Conservation (phyloP, 2,888 invertebrate species). For the Thymelicus lineola region DNA sequence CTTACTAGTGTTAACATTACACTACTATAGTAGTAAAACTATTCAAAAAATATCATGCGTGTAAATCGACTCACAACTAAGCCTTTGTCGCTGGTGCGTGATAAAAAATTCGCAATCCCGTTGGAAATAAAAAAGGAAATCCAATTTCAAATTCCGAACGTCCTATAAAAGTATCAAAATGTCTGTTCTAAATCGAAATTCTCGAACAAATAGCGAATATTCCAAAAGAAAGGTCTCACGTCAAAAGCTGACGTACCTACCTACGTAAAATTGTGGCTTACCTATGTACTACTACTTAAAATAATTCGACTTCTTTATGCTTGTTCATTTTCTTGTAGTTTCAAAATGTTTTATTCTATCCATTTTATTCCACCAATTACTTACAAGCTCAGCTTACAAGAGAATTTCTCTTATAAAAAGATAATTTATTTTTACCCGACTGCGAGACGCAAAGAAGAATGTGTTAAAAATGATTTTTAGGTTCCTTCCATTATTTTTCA, state of each 20-base stretch:
- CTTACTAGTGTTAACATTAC: too few species aligned
- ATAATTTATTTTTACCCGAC: too few species aligned
- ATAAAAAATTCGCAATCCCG: not conserved
- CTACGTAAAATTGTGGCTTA: too few species aligned
- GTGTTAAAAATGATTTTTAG: too few species aligned
- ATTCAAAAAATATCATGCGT: too few species aligned
- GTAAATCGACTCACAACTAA: too few species aligned
- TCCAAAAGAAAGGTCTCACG: slow-evolving; percentile 4
- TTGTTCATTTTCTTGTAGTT: not conserved
- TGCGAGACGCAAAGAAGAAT: too few species aligned
- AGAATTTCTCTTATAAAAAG: too few species aligned
- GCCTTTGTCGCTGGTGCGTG: not conserved
- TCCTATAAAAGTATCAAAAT: not conserved
- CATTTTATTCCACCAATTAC: not conserved
- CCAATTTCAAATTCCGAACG: slow-evolving; percentile 6
- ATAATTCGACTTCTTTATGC: not conserved
- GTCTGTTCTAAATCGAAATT: slow-evolving; percentile 11
- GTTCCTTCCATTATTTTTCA: too few species aligned
- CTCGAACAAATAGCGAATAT: slow-evolving; percentile 6
- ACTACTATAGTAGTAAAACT: too few species aligned
- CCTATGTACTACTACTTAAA: not conserved
- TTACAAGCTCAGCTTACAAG: too few species aligned
- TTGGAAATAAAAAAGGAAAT: slow-evolving; percentile 6
- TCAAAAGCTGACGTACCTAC: slow-evolving; percentile 4
- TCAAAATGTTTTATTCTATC: not conserved